A percentile compares a stretch with the other conserved stretches of the same genome.
phyloP scores from a whole-genome alignment of 2,113 vertebrate genomes.

The Lophotis ruficrista region DNA sequence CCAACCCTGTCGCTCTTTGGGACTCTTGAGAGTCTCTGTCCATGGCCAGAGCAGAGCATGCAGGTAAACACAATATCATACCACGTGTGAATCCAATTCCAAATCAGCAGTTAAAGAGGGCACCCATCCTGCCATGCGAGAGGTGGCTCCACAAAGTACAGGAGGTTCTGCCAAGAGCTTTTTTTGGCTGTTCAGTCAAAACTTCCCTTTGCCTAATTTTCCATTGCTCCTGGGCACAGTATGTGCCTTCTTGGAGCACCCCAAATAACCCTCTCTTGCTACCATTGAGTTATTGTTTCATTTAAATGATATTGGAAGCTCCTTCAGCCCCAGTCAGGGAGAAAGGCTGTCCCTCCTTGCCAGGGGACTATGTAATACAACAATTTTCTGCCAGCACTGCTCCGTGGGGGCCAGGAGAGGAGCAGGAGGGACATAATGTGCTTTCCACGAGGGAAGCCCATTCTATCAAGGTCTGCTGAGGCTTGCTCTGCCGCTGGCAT shows the following conservation, averaged over 20 bases:
- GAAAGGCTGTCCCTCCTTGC: constrained; percentile 30
- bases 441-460: constrained; percentile 26
- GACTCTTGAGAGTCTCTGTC: not conserved
- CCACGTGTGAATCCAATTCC: not conserved
- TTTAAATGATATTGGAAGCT: constrained; percentile 40
- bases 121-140: not conserved
- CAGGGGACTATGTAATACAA: constrained; percentile 2
- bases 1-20: not conserved
- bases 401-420: not conserved
- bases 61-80: not conserved
- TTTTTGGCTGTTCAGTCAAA: constrained; percentile 45
- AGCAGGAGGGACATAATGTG: constrained; percentile 16
- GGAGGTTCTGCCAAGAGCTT: constrained; percentile 49
- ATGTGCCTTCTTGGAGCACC: constrained; percentile 48
- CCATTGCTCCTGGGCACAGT: constrained; percentile 49
- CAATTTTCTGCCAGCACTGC: constrained; percentile 8
- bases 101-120: not conserved
- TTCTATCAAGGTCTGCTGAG: constrained; percentile 26
- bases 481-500: constrained; percentile 10
- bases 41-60: not conserved
- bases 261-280: constrained; percentile 18
- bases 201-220: constrained; percentile 62
- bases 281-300: constrained; percentile 50
- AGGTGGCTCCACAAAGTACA: constrained; percentile 45
- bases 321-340: constrained; percentile 31